These are phyloP conservation scores for Melanophora roralis DNA, from an alignment of 2,888 invertebrate genomes.

Conservation along the genomic window DNA sequence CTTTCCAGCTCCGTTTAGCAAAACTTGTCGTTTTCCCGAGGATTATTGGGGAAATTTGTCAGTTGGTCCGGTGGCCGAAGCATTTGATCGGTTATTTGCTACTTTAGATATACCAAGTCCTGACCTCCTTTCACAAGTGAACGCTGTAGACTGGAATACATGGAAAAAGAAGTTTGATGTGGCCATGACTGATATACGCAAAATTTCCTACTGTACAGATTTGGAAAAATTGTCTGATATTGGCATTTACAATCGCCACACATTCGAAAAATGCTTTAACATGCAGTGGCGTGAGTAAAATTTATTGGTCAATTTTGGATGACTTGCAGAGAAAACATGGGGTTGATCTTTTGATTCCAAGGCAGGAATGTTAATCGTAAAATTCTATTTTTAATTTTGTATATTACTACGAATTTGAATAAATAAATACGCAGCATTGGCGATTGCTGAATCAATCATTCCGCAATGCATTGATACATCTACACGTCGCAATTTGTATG, in stretches of 20 bases:
- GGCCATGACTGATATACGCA: constrained; percentile 70
- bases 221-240: constrained; percentile 71
- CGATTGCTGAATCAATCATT: no score
- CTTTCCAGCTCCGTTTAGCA: constrained; percentile 72
- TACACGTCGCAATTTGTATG: no score
- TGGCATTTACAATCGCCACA: constrained; percentile 69
- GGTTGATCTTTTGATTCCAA: no score
- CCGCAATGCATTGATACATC: no score
- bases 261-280: constrained; percentile 70
- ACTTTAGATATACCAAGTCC: constrained; percentile 72
- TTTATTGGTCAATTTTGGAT: no score
- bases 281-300: constrained; percentile 67
- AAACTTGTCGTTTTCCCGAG: constrained; percentile 72
- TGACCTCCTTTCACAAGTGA: constrained; percentile 72
- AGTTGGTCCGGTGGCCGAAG: constrained; percentile 70
- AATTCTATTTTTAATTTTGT: no score
- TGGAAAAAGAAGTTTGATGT: constrained; percentile 73
- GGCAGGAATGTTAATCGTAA: no score
- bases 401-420: no score
- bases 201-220: constrained; percentile 71
- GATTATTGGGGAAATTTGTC: constrained; percentile 74
- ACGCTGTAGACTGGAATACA: constrained; percentile 70
- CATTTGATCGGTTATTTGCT: constrained; percentile 70
- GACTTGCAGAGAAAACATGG: no score
- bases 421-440: no score